Percentiles rank a stretch among this genome's conserved stretches.
phyloP scores from a whole-genome alignment of 2,888 invertebrate genomes.

The Scaptomyza parva region DNA sequence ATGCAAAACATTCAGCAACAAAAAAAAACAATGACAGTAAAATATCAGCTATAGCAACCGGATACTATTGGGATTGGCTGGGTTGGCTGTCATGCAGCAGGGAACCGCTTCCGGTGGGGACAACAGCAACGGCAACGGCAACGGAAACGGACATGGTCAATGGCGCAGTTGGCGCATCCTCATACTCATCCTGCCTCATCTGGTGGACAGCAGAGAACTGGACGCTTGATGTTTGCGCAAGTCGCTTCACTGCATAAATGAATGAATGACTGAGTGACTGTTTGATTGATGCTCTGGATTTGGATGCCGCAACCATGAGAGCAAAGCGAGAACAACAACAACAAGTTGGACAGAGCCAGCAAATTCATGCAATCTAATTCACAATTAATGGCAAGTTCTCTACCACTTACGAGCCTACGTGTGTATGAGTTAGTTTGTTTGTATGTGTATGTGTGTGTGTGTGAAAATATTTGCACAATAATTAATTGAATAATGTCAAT shows the following conservation, averaged over 20 bases:
- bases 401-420: conserved; percentile 64
- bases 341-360: conserved; percentile 52
- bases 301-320: conserved; percentile 14
- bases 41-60: conserved; percentile 26
- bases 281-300: conserved; percentile 27
- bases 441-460: conserved; percentile 52
- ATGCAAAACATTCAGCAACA: conserved; percentile 74
- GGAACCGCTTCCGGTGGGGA: conserved; percentile 55
- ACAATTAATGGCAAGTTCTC: conserved; percentile 82
- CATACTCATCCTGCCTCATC: conserved; percentile 22
- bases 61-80: conserved; percentile 18
- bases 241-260: conserved; percentile 71
- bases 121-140: conserved; percentile 48
- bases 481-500: conserved; percentile 84
- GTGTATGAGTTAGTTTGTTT: conserved; percentile 15
- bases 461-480: conserved; percentile 83
- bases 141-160: conserved; percentile 69
- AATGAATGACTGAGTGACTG: conserved; percentile 50
- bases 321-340: conserved; percentile 17
- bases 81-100: conserved; percentile 31
- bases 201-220: conserved; percentile 16
- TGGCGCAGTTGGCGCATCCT: conserved; percentile 49
- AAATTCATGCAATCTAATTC: conserved; percentile 82
- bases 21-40: conserved; percentile 22
- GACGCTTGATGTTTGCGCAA: conserved; percentile 53